phyloP scores from a whole-genome alignment of 2,888 invertebrate species.

The Schizaphis graminum region DNA sequence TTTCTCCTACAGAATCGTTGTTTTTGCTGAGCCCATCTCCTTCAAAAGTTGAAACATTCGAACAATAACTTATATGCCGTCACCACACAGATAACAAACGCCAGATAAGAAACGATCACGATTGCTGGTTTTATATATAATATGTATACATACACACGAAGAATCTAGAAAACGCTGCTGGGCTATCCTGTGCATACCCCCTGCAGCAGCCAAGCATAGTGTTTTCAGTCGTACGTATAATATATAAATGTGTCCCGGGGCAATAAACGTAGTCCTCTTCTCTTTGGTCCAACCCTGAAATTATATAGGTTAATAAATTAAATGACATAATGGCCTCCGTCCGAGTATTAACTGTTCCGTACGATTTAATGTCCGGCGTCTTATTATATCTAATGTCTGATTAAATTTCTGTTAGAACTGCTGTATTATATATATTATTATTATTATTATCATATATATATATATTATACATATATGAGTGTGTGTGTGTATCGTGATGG shows the following conservation, averaged over 20 bases:
- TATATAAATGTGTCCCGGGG: background rate
- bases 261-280: conserved; percentile 6
- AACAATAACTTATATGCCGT: background rate
- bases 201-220: background rate
- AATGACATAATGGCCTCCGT: conserved; percentile 20
- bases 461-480: too few species aligned
- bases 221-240: background rate
- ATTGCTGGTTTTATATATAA: background rate
- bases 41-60: background rate
- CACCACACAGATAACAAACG: background rate
- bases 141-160: background rate
- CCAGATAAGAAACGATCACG: background rate
- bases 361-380: conserved; percentile 47
- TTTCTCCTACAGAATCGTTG: background rate
- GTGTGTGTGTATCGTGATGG: background rate
- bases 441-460: background rate
- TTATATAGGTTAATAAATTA: conserved; percentile 57
- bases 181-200: background rate
- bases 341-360: conserved; percentile 28
- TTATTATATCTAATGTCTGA: conserved; percentile 42
- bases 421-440: background rate
- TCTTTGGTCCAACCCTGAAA: background rate
- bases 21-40: background rate
- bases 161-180: background rate
- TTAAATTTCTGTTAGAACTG: conserved; percentile 43